Conservation (phyloP, 2,113 vertebrate species). For the Dascyllus trimaculatus region DNA sequence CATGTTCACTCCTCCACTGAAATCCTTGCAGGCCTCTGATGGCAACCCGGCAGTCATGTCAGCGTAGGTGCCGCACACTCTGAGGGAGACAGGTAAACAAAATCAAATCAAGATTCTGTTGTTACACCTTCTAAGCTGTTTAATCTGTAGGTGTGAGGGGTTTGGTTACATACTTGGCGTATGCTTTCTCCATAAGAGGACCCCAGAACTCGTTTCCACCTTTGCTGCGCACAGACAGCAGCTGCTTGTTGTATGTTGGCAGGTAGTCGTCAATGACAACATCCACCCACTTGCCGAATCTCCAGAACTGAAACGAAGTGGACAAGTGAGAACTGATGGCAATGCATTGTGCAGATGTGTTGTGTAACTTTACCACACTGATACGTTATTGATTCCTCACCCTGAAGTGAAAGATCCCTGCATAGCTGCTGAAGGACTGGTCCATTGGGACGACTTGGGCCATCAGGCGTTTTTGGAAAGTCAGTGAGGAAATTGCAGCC, state of each 20-base stretch:
- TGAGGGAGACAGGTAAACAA: slow-evolving; percentile 14
- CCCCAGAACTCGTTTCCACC: slow-evolving; percentile 77
- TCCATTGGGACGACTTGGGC: slow-evolving; percentile 57
- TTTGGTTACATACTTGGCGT: slow-evolving; percentile 71
- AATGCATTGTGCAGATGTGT: neutral
- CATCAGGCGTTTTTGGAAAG: slow-evolving; percentile 27
- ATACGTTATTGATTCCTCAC: slow-evolving; percentile 18
- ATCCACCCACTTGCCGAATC: slow-evolving; percentile 81
- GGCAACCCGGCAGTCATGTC: slow-evolving; percentile 37
- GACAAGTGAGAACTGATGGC: too few relatives aligned
- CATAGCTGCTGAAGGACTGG: slow-evolving; percentile 55
- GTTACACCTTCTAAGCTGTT: neutral
- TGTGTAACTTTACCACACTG: neutral
- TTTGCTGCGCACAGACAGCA: slow-evolving; percentile 68
- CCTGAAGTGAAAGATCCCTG: slow-evolving; percentile 72
- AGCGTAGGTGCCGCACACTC: slow-evolving; percentile 59
- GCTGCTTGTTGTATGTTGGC: slow-evolving; percentile 32
- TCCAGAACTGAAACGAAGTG: slow-evolving; percentile 74
- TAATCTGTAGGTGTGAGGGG: neutral
- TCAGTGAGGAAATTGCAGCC: slow-evolving; percentile 57
- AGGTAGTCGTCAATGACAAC: slow-evolving; percentile 82
- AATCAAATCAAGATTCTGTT: neutral
- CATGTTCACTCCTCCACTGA: slow-evolving; percentile 61
- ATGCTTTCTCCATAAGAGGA: slow-evolving; percentile 82
- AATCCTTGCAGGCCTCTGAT: slow-evolving; percentile 65